These are phyloP conservation scores for Gisinianus flammeolus DNA, from an alignment of 2,888 invertebrate genomes.

Conservation along the genomic window DNA sequence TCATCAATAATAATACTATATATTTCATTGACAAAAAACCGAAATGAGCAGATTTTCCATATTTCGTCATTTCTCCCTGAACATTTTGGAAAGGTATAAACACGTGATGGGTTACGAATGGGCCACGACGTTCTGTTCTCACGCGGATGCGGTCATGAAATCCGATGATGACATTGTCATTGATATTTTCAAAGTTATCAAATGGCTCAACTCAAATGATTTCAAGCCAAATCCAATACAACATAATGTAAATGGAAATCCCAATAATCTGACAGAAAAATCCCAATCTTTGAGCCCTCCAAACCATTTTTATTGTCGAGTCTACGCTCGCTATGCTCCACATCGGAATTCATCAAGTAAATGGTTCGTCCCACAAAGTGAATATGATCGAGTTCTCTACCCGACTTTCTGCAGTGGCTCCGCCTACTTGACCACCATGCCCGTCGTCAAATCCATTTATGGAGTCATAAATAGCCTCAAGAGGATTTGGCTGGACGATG, in stretches of 20 bases:
- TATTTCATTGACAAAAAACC: no score
- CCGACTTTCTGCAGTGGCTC: constrained; percentile 29
- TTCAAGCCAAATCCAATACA: neutral
- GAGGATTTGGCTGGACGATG: constrained; percentile 26
- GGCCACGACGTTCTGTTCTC: neutral
- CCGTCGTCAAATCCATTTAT: neutral
- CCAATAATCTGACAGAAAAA: no score
- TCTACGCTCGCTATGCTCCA: neutral
- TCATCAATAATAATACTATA: no score
- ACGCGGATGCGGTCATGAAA: constrained; percentile 5
- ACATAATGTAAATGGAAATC: no score
- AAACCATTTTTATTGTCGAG: constrained; percentile 23
- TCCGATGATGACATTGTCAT: constrained; percentile 29
- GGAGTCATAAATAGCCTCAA: neutral
- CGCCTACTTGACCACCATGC: constrained; percentile 3
- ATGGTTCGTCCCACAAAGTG: neutral
- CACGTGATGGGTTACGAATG: constrained; percentile 18
- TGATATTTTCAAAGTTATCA: constrained; percentile 20
- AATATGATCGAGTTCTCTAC: neutral
- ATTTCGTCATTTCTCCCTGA: no score
- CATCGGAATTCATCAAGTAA: neutral
- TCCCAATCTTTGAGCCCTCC: no score
- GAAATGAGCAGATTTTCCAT: no score
- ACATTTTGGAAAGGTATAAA: no score
- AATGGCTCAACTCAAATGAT: neutral